These are phyloP conservation scores for Sinocyclocheilus anshuiensis DNA, from an alignment of 2,113 vertebrate genomes.

Conservation along the genomic window DNA sequence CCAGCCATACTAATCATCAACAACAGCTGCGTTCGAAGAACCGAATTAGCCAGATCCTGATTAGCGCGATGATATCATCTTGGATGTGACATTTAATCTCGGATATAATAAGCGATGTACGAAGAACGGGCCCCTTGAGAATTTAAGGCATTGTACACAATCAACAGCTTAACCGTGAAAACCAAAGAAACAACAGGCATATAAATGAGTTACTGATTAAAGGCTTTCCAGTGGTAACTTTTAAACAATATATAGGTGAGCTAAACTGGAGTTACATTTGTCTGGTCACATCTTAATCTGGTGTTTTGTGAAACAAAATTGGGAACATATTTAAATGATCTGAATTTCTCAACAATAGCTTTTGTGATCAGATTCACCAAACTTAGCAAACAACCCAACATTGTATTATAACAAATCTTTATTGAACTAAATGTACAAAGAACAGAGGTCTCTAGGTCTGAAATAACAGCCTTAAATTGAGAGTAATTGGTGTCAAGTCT, in stretches of 20 bases:
- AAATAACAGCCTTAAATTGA: background rate
- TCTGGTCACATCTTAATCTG: background rate
- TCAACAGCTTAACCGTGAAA: background rate
- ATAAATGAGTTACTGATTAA: background rate
- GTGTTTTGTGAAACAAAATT: background rate
- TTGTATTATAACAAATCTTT: background rate
- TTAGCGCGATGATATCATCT: too few species aligned
- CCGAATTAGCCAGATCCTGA: too few species aligned
- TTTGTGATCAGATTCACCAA: background rate
- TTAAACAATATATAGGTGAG: background rate
- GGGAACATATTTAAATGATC: background rate
- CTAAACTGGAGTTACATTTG: background rate
- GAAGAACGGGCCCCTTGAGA: background rate
- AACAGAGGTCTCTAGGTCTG: background rate
- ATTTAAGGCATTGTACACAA: background rate
- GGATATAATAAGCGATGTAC: too few species aligned
- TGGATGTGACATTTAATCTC: too few species aligned
- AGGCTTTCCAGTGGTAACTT: background rate
- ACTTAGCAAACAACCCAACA: background rate
- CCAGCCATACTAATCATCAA: too few species aligned
- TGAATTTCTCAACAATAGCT: background rate
- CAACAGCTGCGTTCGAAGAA: too few species aligned
- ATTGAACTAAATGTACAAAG: background rate
- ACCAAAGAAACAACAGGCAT: background rate
- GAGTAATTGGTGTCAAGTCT: background rate